Percentiles rank a stretch among this genome's conserved stretches.
Evolutionary conservation across 2,888 invertebrate species (phyloP).

Genomic region (Elysia crispata): DNA sequence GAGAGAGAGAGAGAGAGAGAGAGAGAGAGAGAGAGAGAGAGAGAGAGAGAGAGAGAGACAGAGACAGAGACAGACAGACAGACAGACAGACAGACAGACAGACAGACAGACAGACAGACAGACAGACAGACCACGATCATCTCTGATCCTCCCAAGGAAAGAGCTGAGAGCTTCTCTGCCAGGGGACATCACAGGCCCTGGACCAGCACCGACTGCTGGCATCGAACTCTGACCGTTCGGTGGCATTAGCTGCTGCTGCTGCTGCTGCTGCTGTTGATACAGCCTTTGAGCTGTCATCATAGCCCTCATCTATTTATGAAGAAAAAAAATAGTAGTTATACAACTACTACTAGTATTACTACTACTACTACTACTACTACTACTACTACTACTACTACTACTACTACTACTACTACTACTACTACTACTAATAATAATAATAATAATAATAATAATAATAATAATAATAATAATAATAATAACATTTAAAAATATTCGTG

Average conservation of each 20-base stretch:
- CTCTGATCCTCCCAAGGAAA: too few relatives aligned
- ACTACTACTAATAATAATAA: neutral
- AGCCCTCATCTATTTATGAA: neutral
- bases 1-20: conserved; percentile 20
- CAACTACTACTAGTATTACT: neutral
- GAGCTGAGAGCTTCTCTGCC: too few relatives aligned
- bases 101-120: conserved; percentile 31
- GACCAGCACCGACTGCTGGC: neutral
- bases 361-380: neutral
- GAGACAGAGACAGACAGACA: conserved; percentile 38
- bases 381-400: neutral
- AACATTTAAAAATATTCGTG: neutral
- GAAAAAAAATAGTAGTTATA: neutral
- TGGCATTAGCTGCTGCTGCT: too few relatives aligned
- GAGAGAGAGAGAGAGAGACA: conserved; percentile 27
- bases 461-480: neutral
- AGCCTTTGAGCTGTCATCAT: too few relatives aligned
- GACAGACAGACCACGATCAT: too few relatives aligned
- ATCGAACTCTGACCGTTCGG: too few relatives aligned
- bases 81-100: conserved; percentile 37
- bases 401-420: neutral
- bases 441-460: neutral
- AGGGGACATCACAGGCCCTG: neutral
- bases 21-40: conserved; percentile 41
- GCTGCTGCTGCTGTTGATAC: too few relatives aligned